These are phyloP conservation scores for Clarias magur DNA, from an alignment of 2,113 vertebrate species.

Conservation along the genomic window DNA sequence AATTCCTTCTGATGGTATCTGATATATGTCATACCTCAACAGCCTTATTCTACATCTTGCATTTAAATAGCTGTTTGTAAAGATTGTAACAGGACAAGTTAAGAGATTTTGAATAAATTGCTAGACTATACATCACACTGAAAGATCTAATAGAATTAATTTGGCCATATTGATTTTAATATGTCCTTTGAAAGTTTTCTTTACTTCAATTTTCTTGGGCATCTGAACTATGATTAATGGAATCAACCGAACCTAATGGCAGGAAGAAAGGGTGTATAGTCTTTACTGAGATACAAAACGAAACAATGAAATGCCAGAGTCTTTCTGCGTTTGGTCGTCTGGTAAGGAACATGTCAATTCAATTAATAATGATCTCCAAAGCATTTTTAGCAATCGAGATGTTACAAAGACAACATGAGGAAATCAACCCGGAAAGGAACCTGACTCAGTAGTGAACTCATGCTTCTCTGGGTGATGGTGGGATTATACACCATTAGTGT, in stretches of 20 bases:
- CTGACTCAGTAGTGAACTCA: too few relatives aligned
- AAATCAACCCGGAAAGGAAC: neutral
- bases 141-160: neutral
- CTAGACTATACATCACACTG: neutral
- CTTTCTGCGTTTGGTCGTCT: neutral
- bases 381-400: neutral
- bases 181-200: neutral
- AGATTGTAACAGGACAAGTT: neutral
- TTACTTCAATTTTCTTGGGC: too few relatives aligned
- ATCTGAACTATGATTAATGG: slow-evolving; percentile 13
- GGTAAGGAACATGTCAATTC: neutral
- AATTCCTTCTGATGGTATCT: slow-evolving; percentile 50
- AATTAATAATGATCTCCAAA: neutral
- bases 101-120: neutral
- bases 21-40: slow-evolving; percentile 50
- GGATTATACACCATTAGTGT: neutral
- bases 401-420: neutral
- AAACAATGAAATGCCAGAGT: neutral
- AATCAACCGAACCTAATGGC: neutral
- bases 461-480: neutral
- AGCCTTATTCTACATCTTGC: slow-evolving; percentile 48
- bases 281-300: neutral
- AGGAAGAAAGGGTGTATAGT: neutral
- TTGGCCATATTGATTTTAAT: slow-evolving; percentile 9
- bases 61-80: neutral